Base-by-base conservation (phyloP, 2,888 invertebrate genomes). In the Tribolium freemani region DNA sequence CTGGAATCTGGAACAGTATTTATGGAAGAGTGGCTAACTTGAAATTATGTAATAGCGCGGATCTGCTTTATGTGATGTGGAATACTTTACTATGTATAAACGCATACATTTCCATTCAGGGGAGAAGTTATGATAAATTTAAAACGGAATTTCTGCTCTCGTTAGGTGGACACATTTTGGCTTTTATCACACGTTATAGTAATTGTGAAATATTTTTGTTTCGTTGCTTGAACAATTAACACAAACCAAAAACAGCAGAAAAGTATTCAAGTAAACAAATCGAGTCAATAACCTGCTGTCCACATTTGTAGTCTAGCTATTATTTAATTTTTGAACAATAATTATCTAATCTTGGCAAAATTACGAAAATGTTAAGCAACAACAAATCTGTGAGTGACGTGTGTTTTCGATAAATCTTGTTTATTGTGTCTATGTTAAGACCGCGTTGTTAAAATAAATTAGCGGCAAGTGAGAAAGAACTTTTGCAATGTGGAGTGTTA, bases 1-100 rank as follows among this genome's bases (percentile, higher is more conserved):
- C 31, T 5, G 56, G 56, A 46, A 67, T 67, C 46, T 63, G 63
- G 63, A 63, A 51, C 51, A 51, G 31, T 67, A 67, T 67, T 67
- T 67, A 67, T 56, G 53, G 53, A 44, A 53, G 67, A 67, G 67
- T 26, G 56, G 67, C 44, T 10, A 11, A 45, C 46, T 46, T 54
- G 30, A 67, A 67, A 67, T 67, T 67, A 67, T 46, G 67, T 67
- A 54, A 67, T 16, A 48, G 30, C 30, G 56, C 30, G 56, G 26
- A 56, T 56, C 51, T 67, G 48, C 46, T 51, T 51, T 63, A 63
- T 51, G 67, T 45, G 48, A 50, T 50, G 54, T 44, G 45, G 8
- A 20, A 64, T 38, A 46, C 8, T 51, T 53, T 4, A 64, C 53
- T 53, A 53, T 44, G 38, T 64, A 51, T 61, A 61, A 50, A 11